phyloP scores from a whole-genome alignment of 2,797 vertebrate species.

The Numenius phaeopus region DNA sequence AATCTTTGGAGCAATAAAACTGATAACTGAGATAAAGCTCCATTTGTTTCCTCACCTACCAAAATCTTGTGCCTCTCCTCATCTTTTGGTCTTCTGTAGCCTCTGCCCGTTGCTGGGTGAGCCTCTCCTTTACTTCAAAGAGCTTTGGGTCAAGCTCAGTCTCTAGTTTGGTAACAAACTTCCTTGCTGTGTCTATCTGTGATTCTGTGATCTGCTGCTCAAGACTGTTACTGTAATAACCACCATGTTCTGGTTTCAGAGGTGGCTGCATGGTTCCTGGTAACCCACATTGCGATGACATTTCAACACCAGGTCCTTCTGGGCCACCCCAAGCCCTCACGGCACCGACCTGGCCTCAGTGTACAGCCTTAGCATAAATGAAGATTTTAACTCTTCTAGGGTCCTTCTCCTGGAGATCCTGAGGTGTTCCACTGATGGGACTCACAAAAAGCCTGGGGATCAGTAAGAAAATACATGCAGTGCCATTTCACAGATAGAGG shows the following conservation, averaged over 20 bases:
- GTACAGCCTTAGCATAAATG: not conserved
- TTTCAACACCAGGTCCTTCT: not conserved
- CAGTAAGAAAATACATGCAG: fast-evolving
- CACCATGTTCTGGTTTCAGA: not conserved
- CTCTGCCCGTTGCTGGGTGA: not conserved
- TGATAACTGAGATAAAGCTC: not conserved
- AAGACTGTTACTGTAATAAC: not conserved
- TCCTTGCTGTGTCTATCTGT: not conserved
- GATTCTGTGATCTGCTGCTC: not conserved
- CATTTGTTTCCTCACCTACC: not conserved
- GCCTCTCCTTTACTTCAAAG: not conserved
- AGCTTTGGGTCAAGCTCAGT: not conserved
- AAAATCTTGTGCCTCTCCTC: not conserved
- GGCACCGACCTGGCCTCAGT: fast-evolving
- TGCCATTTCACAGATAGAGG: not conserved
- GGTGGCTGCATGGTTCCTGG: not conserved
- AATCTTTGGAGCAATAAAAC: not conserved
- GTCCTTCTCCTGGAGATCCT: not conserved
- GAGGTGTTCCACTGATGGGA: not conserved
- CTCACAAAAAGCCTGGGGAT: not conserved
- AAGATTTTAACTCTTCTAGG: not conserved
- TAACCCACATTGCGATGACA: not conserved
- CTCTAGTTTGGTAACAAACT: not conserved
- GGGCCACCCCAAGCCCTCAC: not conserved
- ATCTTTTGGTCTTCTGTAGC: not conserved